These are phyloP conservation scores for Rhinogobio ventralis DNA, from an alignment of 2,797 vertebrate species.

Conservation along the genomic window DNA sequence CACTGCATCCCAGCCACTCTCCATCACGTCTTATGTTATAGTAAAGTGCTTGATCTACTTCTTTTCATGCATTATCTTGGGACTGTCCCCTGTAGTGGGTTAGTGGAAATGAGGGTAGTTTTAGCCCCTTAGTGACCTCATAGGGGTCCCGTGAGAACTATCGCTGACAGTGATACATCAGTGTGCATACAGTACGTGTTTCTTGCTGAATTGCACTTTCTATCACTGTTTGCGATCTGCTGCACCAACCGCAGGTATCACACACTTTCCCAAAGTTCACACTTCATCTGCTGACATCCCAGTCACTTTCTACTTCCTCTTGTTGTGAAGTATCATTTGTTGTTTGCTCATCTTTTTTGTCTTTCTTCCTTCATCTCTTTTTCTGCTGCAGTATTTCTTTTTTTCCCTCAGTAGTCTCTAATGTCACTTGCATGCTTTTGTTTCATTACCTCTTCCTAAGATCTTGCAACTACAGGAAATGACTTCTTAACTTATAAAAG, in stretches of 20 bases:
- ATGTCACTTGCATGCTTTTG: background rate
- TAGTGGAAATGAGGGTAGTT: slow-evolving; percentile 19
- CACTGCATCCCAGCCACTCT: background rate
- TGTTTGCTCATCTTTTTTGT: slow-evolving; percentile 9
- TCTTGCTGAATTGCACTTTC: slow-evolving; percentile 34
- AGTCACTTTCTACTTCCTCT: slow-evolving; percentile 1
- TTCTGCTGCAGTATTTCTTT: background rate
- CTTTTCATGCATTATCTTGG: slow-evolving; percentile 15
- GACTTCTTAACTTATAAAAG: too few species aligned
- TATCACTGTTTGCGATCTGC: slow-evolving; percentile 18
- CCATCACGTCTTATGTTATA: slow-evolving; percentile 7
- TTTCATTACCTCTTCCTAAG: background rate
- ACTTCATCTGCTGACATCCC: slow-evolving; percentile 27
- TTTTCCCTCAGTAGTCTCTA: background rate
- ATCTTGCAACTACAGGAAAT: background rate
- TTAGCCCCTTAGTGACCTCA: slow-evolving; percentile 17
- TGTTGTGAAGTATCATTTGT: background rate
- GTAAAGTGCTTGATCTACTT: slow-evolving; percentile 20
- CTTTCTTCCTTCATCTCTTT: background rate
- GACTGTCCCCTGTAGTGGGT: background rate
- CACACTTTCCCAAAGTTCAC: background rate
- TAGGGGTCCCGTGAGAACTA: slow-evolving; percentile 7
- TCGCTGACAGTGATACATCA: slow-evolving; percentile 37
- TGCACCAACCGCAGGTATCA: slow-evolving; percentile 9
- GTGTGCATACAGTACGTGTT: background rate